Percentiles rank a stretch among this genome's conserved stretches.
Conservation (phyloP, 2,113 vertebrate species). For the Salvelinus sp. region DNA sequence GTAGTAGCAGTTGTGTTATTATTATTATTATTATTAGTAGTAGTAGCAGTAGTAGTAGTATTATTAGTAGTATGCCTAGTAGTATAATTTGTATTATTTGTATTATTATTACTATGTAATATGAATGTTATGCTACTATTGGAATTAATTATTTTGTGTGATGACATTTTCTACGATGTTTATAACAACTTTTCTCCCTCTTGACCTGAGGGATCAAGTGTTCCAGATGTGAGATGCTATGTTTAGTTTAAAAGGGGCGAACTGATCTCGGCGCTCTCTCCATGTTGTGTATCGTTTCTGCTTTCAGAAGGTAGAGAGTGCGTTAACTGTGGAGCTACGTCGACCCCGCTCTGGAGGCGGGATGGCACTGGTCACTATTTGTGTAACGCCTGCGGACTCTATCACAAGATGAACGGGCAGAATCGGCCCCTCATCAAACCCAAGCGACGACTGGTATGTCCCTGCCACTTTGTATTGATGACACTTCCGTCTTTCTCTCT, state of each 20-base stretch:
- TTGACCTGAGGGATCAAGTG: not conserved
- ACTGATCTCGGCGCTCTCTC: constrained; percentile 49
- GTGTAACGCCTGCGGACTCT: constrained; percentile 98
- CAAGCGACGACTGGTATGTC: constrained; percentile 98
- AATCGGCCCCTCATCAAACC: constrained; percentile 98
- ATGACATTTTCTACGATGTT: constrained; percentile 13
- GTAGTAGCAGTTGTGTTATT: too few species aligned
- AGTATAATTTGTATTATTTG: not conserved
- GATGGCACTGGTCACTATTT: constrained; percentile 98
- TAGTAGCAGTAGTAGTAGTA: not conserved
- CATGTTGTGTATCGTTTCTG: constrained; percentile 51
- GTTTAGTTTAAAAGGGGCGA: not conserved
- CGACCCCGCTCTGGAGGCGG: constrained; percentile 96
- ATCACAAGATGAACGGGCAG: constrained; percentile 99
- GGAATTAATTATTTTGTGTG: constrained; percentile 1
- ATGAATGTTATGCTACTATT: not conserved
- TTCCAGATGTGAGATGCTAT: not conserved
- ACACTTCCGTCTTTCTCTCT: constrained; percentile 69
- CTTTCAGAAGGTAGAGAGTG: constrained; percentile 99
- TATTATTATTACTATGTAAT: too few species aligned
- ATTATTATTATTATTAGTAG: too few species aligned
- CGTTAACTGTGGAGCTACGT: constrained; percentile 98
- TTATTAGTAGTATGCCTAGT: constrained; percentile 1
- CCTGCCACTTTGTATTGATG: constrained; percentile 58
- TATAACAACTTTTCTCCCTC: not conserved